These are phyloP conservation scores for Numenius phaeopus DNA, from an alignment of 2,797 vertebrate species.

Conservation along the genomic window DNA sequence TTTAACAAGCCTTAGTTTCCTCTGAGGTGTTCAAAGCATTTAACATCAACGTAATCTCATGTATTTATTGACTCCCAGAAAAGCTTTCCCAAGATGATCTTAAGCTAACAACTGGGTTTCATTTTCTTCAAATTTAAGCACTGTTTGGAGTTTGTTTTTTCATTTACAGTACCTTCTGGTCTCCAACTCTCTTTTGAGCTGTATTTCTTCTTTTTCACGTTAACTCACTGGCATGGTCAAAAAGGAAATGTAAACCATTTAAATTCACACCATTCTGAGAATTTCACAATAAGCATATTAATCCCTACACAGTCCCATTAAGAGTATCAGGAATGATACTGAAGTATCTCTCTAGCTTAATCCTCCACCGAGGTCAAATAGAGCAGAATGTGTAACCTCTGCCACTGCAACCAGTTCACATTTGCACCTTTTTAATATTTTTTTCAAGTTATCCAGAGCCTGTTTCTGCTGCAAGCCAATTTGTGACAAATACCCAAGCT, in stretches of 20 bases:
- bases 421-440: neutral
- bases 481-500: neutral
- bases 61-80: neutral
- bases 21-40: neutral
- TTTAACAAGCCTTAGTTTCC: neutral
- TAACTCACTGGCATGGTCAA: neutral
- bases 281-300: neutral
- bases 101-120: neutral
- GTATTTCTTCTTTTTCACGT: neutral
- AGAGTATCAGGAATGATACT: neutral
- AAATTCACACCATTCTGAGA: neutral
- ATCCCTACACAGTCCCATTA: neutral
- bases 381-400: neutral
- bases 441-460: neutral
- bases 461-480: neutral
- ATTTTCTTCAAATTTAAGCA: neutral
- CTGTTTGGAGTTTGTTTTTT: neutral
- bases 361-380: neutral
- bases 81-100: neutral
- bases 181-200: neutral
- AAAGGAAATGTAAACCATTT: conserved; percentile 5
- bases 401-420: neutral
- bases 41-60: neutral
- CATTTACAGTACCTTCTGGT: neutral
- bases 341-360: neutral